phyloP scores from a whole-genome alignment of 2,113 vertebrate species.

The Nettapus auritus region DNA sequence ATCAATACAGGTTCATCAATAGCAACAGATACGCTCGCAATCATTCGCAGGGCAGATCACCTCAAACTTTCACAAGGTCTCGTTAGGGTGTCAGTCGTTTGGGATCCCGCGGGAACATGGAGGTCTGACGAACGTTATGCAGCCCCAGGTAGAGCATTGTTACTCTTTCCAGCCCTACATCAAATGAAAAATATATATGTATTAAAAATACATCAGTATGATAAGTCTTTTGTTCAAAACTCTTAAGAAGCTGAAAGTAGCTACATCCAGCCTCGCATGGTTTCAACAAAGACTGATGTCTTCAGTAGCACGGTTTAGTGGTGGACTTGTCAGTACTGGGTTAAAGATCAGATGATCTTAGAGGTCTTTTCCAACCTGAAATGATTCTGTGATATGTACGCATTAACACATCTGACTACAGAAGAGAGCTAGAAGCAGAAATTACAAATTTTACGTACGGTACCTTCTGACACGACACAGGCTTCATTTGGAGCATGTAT shows the following conservation, averaged over 20 bases:
- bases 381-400: background rate
- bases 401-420: fast-evolving
- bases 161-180: slow-evolving; percentile 93
- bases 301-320: too few relatives aligned
- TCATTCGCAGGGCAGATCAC: background rate
- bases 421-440: background rate
- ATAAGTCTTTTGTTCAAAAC: background rate
- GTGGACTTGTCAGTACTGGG: too few relatives aligned
- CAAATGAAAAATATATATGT: background rate
- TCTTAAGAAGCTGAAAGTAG: background rate
- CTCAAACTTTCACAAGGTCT: background rate
- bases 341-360: too few relatives aligned
- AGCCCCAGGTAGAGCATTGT: slow-evolving; percentile 97
- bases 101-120: slow-evolving; percentile 98
- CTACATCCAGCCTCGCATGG: background rate
- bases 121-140: slow-evolving; percentile 96
- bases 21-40: slow-evolving; percentile 38
- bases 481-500: background rate
- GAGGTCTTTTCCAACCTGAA: too few relatives aligned
- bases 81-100: slow-evolving; percentile 95
- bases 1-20: slow-evolving; percentile 7
- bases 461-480: background rate
- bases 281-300: background rate
- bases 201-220: background rate
- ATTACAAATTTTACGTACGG: background rate